Percentiles rank a stretch among this genome's conserved stretches.
phyloP scores from a whole-genome alignment of 2,113 vertebrate genomes.

The Oncorhynchus gorbuscha region DNA sequence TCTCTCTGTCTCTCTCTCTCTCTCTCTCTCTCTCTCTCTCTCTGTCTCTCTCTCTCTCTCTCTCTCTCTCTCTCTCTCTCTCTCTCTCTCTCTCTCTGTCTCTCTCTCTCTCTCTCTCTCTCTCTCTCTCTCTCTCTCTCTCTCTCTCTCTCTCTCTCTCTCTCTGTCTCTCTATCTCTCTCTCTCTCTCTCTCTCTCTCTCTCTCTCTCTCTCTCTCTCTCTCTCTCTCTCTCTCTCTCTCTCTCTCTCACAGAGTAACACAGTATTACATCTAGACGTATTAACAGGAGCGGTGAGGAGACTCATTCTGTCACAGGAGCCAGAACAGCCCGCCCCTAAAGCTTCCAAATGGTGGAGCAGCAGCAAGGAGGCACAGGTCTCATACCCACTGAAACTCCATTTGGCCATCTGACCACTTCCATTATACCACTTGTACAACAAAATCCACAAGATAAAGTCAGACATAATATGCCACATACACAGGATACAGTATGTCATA shows the following conservation, averaged over 20 bases:
- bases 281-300: constrained; percentile 74
- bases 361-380: constrained; percentile 73
- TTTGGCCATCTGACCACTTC: background rate
- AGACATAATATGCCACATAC: background rate
- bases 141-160: too few relatives aligned
- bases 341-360: constrained; percentile 83
- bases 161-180: background rate
- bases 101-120: background rate
- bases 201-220: background rate
- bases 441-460: background rate
- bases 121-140: too few relatives aligned
- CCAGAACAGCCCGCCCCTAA: constrained; percentile 63
- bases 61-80: constrained; percentile 37
- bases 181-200: constrained; percentile 7
- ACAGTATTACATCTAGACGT: constrained; percentile 85
- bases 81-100: background rate
- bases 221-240: background rate
- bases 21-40: constrained; percentile 1
- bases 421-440: background rate
- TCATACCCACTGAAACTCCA: background rate
- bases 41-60: background rate
- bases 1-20: background rate
- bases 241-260: constrained; percentile 79
- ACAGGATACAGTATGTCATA: background rate
- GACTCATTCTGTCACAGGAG: constrained; percentile 74